Percentiles rank a stretch among this genome's conserved stretches.
phyloP scores from a whole-genome alignment of 2,113 vertebrate species.

The Pyxicephalus adspersus region DNA sequence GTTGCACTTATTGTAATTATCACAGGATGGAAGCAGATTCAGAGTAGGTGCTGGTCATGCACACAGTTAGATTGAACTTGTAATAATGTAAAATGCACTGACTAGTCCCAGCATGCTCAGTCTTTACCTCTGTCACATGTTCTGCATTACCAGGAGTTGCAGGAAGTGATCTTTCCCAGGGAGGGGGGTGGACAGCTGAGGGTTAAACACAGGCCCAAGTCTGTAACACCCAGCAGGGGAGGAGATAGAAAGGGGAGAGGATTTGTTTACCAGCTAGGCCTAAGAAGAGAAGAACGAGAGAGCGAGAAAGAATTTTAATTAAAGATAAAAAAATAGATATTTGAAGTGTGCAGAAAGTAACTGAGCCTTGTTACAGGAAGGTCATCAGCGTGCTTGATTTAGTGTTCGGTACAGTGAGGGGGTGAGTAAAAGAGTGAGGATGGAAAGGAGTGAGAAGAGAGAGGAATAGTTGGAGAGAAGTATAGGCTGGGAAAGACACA shows the following conservation, averaged over 20 bases:
- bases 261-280: constrained; percentile 58
- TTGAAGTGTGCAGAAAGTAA: constrained; percentile 9
- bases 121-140: constrained; percentile 33
- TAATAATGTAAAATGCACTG: background rate
- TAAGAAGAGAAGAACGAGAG: constrained; percentile 46
- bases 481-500: constrained; percentile 22
- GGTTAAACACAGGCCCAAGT: constrained; percentile 50
- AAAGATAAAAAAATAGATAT: constrained; percentile 21
- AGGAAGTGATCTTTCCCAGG: constrained; percentile 54
- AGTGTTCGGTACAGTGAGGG: background rate
- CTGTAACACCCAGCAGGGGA: constrained; percentile 57
- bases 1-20: too few species aligned
- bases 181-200: constrained; percentile 44
- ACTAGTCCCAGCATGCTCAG: constrained; percentile 30
- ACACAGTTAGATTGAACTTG: background rate
- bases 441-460: background rate
- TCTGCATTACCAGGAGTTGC: constrained; percentile 45
- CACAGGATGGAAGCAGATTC: background rate
- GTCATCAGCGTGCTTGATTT: background rate
- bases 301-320: constrained; percentile 42
- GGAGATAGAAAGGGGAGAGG: constrained; percentile 49
- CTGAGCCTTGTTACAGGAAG: background rate
- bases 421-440: constrained; percentile 5
- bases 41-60: background rate
- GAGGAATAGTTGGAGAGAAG: constrained; percentile 24